Conservation (phyloP, 2,113 vertebrate species). For the Mellivora capensis region DNA sequence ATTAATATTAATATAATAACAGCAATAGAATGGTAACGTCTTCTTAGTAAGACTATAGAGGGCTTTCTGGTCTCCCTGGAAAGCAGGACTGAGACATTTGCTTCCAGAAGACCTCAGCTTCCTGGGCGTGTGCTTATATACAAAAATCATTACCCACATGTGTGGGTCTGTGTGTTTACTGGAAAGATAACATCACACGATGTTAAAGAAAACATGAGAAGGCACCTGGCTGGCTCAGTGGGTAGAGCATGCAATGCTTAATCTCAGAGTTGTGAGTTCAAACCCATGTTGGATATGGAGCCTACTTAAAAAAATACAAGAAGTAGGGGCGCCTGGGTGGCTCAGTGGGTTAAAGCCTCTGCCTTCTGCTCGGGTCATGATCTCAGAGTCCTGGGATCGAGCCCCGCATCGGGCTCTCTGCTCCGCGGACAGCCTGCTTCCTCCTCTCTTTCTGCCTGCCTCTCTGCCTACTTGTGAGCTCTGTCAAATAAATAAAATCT, state of each 20-base stretch:
- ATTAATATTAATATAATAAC: background rate
- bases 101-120: background rate
- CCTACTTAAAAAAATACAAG: background rate
- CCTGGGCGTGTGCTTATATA: background rate
- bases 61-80: background rate
- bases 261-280: background rate
- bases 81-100: background rate
- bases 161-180: background rate
- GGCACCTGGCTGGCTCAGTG: background rate
- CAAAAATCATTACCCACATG: background rate
- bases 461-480: too few species aligned
- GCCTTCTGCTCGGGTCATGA: too few species aligned
- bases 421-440: too few species aligned
- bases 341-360: too few species aligned
- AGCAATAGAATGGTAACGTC: background rate
- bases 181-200: background rate
- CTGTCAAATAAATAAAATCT: too few species aligned
- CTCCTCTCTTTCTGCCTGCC: too few species aligned
- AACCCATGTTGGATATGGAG: background rate
- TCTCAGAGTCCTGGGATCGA: too few species aligned
- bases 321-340: too few species aligned
- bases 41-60: background rate
- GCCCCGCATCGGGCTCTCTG: too few species aligned
- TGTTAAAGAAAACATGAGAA: background rate
- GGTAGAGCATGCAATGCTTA: background rate